Base-by-base conservation (phyloP, 2,797 vertebrate genomes). In the Rhinatrema bivittatum region DNA sequence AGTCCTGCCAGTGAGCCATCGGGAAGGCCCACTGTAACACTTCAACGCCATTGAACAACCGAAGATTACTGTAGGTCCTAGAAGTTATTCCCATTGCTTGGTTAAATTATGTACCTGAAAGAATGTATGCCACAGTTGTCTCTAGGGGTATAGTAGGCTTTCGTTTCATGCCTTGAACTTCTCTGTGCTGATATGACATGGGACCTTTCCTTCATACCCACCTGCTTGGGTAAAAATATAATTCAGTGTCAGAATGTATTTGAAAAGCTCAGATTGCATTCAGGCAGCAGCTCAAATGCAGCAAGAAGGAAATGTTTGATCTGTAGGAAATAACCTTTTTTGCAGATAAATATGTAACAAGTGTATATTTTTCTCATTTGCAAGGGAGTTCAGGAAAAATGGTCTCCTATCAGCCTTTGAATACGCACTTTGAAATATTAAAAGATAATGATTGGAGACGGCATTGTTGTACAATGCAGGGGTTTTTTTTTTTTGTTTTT, bases 401-500 rank as follows among this genome's bases (percentile, higher is more conserved):
- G 59, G 50, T 53, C 68, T 56, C 53, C 15, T 74, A 59, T 76
- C 70, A 70, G 62, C 42, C 47, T 73, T 62, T 68, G 59, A 74
- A 74, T 58, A 46, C 54, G 52, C 65, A 69, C 71, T 73, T 82
- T 86, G 74, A 74, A 73, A 74, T 83, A 78, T 65, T 60, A 46
- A 69, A 76, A 78, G 75, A 79, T 74, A 83, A 78, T 68, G 42
- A 65, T 66, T 79, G 61, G 53, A 76, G n/a, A 56, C 51, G 57
- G 52, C 46, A 43, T 69, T 74, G 61, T 68, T 75, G 55, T 64
- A 72, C 78, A 82, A 85, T 66, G 70, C 49, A 44, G n/a, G n/a
- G n/a, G n/a, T n/a, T n/a, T n/a, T n/a, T n/a, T 76, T 81, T 70
- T 72, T 78, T 83, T 76, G 76, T 70, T 76, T 73, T 53, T 66